These are phyloP conservation scores for Chunga burmeisteri DNA, from an alignment of 2,113 vertebrate species.

Conservation along the genomic window DNA sequence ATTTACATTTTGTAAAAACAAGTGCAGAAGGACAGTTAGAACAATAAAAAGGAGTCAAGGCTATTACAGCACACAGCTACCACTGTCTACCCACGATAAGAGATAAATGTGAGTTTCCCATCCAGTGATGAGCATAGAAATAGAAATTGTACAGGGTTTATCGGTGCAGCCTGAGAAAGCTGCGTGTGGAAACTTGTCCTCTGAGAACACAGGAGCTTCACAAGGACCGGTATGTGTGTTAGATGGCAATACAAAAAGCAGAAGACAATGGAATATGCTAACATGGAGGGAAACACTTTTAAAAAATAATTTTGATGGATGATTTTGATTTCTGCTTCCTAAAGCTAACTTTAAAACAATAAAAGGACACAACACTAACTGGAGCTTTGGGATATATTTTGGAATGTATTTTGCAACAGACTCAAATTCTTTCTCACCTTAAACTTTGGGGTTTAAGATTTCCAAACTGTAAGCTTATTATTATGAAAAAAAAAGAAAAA, in stretches of 20 bases:
- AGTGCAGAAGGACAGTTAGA: neutral
- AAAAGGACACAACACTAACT: neutral
- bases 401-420: neutral
- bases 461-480: neutral
- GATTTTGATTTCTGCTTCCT: neutral
- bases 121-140: neutral
- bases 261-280: neutral
- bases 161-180: rapidly evolving
- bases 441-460: neutral
- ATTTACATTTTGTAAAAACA: neutral
- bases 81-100: neutral
- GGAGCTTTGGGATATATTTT: neutral
- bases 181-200: rapidly evolving
- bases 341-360: neutral
- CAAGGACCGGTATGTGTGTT: neutral
- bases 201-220: neutral
- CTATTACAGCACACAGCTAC: neutral
- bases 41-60: neutral
- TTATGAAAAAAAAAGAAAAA: neutral
- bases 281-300: rapidly evolving
- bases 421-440: neutral
- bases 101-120: neutral
- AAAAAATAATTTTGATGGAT: neutral
- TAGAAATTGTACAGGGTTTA: neutral
- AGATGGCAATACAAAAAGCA: neutral